Conservation (phyloP, 1,140 invertebrate species). For the Drosophila tsacasi region DNA sequence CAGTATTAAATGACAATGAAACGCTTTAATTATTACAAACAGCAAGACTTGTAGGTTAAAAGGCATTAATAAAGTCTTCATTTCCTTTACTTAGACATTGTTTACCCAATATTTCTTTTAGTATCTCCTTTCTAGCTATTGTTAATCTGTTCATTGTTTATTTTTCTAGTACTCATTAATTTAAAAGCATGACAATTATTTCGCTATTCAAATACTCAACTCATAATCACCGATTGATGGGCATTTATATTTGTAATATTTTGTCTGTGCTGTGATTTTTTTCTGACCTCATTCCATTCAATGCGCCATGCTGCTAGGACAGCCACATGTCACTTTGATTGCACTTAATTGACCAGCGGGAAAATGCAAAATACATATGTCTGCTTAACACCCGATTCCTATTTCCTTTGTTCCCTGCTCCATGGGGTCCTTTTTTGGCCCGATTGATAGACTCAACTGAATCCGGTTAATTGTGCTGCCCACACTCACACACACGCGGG, state of each 20-base stretch:
- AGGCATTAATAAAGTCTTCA: neutral
- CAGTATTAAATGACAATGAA: neutral
- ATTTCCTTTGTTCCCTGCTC: neutral
- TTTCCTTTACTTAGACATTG: neutral
- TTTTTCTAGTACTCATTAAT: neutral
- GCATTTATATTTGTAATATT: neutral
- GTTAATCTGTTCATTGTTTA: neutral
- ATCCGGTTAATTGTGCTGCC: slow-evolving; percentile 50
- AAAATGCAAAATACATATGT: slow-evolving; percentile 16
- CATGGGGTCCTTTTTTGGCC: neutral
- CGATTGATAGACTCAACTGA: slow-evolving; percentile 39
- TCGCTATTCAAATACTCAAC: neutral
- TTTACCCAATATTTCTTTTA: neutral
- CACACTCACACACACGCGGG: slow-evolving; percentile 12
- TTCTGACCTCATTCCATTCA: neutral
- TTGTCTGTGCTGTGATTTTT: neutral
- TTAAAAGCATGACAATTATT: neutral
- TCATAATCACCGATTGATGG: neutral
- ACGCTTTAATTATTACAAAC: neutral
- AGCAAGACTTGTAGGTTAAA: neutral
- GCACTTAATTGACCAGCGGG: slow-evolving; percentile 29
- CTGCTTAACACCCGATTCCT: slow-evolving; percentile 2
- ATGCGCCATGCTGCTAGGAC: slow-evolving; percentile 6
- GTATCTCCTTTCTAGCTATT: neutral
- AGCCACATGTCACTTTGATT: slow-evolving; percentile 24